These are phyloP conservation scores for Pygocentrus nattereri DNA, from an alignment of 2,797 vertebrate species.

Conservation along the genomic window DNA sequence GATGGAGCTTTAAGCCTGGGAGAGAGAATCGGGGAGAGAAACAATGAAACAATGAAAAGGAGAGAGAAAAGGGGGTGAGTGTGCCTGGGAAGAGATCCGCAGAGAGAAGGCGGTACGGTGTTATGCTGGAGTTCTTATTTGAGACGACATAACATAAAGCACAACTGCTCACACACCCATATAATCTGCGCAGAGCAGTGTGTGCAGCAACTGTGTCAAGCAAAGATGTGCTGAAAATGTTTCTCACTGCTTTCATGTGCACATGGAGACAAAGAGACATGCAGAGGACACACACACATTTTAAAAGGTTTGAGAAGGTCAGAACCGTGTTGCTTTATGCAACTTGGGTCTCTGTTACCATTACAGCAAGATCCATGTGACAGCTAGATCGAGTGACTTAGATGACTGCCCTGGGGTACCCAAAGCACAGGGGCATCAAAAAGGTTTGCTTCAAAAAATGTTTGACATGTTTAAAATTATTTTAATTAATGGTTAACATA, in stretches of 20 bases:
- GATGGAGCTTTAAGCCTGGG: conserved; percentile 12
- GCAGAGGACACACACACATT: conserved; percentile 22
- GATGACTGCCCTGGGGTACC: not conserved
- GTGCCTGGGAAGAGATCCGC: conserved; percentile 25
- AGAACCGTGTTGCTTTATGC: no score
- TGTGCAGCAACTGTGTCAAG: conserved; percentile 1
- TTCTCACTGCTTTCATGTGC: conserved; percentile 3
- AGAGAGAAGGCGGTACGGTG: conserved; percentile 23
- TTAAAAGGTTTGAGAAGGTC: no score
- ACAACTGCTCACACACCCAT: not conserved
- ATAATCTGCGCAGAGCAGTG: not conserved
- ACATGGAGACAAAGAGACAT: not conserved
- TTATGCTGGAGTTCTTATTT: conserved; percentile 12
- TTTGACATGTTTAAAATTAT: no score
- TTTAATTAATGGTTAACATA: no score
- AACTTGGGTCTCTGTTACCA: not conserved
- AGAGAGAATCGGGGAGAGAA: conserved; percentile 24
- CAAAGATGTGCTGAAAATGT: not conserved
- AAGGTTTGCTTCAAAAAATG: no score
- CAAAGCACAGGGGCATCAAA: not conserved
- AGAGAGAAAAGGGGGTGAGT: not conserved
- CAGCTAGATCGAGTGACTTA: no score
- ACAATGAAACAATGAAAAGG: conserved; percentile 19
- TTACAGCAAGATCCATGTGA: not conserved
- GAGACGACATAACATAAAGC: conserved; percentile 17